Evolutionary conservation across 2,888 invertebrate species (phyloP), one percentile per base, ranked within the genome.

Genomic region (Chelonus formosanus): DNA sequence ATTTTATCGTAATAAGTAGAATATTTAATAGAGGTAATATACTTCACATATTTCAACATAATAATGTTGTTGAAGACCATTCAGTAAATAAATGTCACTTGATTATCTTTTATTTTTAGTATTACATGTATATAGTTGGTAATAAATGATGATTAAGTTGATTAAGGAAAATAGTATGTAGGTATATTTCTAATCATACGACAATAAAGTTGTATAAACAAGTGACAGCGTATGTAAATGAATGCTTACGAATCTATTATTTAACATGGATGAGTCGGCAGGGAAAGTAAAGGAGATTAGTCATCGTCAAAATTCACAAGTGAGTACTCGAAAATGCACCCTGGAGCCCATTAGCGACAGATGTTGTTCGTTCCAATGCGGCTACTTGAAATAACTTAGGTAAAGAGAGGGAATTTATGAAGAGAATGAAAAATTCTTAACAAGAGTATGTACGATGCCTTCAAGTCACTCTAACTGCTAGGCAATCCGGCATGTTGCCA

Each of bases 341-440:
- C 35, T 45, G 3, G 31, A 54, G 7, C 35, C 63, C 64, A 69
- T 69, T 69, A 69, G 61, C 61, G 61, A 66, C 69, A 69, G 63
- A 69, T 69, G 69, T 61, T 66, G 59, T 62, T 54, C 64, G 61
- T 64, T 67, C 35, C 43, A 44, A 43, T 43, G 34, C 52, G 62
- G 45, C 59, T 47, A 62, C 63, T 67, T 53, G 48, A 35, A 60
- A 62, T 63, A 61, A 62, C 57, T 66, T 57, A 64, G 55, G 55
- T 40, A 48, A 10, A 64, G 52, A 57, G 52, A 47, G 48, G 48
- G 61, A 53, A 69, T 69, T 69, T 64, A 63, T 64, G 53, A 52
- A 61, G 57, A 58, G 58, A 35, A 44, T 32, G 64, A 56, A 58
- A 63, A 66, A 59, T 54, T 54, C 56, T 52, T 58, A 5, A 20